Percentiles rank a stretch among this genome's conserved stretches.
Conservation (phyloP, 1,140 invertebrate species). For the Chionoecetes opilio region DNA sequence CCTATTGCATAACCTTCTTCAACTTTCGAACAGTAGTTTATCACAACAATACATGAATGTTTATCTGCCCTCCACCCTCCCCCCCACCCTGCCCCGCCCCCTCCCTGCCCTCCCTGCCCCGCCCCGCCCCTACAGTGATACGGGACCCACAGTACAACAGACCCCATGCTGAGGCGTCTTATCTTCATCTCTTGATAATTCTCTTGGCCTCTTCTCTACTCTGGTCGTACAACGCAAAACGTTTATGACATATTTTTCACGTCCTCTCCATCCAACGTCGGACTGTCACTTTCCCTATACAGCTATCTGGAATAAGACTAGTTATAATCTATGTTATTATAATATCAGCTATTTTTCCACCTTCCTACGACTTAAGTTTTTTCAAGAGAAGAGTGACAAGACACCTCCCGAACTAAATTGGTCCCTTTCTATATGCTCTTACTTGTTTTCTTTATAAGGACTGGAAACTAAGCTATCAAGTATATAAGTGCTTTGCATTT, state of each 20-base stretch:
- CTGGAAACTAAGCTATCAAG: no score
- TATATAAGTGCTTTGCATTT: no score
- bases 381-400: no score
- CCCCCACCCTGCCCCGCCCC: neutral
- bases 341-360: no score
- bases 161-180: neutral
- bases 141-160: neutral
- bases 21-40: neutral
- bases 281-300: no score
- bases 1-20: neutral
- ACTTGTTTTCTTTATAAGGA: no score
- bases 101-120: neutral
- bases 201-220: neutral
- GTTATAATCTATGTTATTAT: no score
- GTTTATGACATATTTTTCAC: neutral
- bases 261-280: no score
- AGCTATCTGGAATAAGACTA: no score
- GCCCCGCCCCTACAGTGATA: neutral
- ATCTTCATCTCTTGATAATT: conserved; percentile 13
- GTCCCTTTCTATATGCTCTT: no score
- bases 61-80: neutral
- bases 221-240: neutral
- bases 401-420: no score
- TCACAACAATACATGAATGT: neutral
- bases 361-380: no score